phyloP scores from a whole-genome alignment of 2,888 invertebrate genomes.

The Laothoe populi region DNA sequence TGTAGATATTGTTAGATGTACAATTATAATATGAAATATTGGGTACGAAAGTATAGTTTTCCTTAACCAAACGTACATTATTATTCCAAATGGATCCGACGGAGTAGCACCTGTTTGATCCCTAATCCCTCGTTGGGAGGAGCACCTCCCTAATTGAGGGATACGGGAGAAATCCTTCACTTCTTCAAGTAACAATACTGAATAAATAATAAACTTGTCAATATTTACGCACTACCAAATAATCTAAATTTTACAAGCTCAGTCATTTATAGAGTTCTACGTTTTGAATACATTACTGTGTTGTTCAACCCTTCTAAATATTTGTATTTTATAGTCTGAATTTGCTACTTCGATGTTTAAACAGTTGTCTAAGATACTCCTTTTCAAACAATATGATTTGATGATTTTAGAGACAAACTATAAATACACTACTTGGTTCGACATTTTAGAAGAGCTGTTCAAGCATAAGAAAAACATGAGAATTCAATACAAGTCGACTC shows the following conservation, averaged over 20 bases:
- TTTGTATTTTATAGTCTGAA: conserved; percentile 2
- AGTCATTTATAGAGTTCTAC: background rate
- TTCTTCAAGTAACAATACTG: background rate
- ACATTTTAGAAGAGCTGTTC: background rate
- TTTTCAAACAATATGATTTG: background rate
- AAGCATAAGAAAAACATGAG: background rate
- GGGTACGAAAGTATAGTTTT: background rate
- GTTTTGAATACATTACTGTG: background rate
- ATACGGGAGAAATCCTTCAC: background rate
- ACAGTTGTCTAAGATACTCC: background rate
- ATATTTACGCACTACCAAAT: background rate
- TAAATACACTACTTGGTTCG: no score
- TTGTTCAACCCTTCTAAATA: conserved; percentile 12
- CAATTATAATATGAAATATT: background rate
- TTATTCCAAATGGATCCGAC: conserved; percentile 10
- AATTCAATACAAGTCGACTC: background rate
- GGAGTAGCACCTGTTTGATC: conserved; percentile 17
- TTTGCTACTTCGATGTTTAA: background rate
- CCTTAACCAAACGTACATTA: conserved; percentile 2
- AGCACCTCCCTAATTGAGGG: conserved; percentile 16
- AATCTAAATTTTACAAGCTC: background rate
- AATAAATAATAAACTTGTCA: background rate
- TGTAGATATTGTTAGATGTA: background rate
- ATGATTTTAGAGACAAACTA: background rate
- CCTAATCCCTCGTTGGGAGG: conserved; percentile 7